phyloP scores from a whole-genome alignment of 2,797 vertebrate genomes.

The Lemur catta region DNA sequence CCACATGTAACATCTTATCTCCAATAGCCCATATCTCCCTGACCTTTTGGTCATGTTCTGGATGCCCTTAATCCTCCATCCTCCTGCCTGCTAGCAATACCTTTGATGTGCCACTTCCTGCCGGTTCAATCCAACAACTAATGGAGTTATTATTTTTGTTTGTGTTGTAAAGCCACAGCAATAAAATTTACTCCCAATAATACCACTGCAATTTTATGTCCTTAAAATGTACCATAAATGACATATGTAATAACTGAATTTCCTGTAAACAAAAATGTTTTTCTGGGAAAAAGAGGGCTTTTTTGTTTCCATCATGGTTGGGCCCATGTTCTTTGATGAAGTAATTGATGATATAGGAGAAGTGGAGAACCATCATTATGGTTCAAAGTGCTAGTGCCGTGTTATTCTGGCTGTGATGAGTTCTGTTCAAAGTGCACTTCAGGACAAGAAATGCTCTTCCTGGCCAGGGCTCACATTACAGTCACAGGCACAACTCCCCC shows the following conservation, averaged over 20 bases:
- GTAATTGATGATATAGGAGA: slow-evolving; percentile 57
- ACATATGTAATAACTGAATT: slow-evolving; percentile 58
- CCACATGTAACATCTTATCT: slow-evolving; percentile 5
- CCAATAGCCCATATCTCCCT: not conserved
- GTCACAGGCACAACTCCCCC: slow-evolving; percentile 17
- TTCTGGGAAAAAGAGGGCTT: slow-evolving; percentile 37
- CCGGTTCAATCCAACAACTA: slow-evolving; percentile 56
- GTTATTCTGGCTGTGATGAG: slow-evolving; percentile 37
- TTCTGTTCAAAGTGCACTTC: slow-evolving; percentile 33
- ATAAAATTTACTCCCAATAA: slow-evolving; percentile 70
- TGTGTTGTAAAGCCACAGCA: slow-evolving; percentile 62
- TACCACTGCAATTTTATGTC: slow-evolving; percentile 65
- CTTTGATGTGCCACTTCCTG: slow-evolving; percentile 62
- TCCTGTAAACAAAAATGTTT: slow-evolving; percentile 62
- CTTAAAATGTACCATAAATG: slow-evolving; percentile 68
- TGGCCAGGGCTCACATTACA: not conserved
- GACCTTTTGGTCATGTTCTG: not conserved
- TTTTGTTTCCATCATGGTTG: slow-evolving; percentile 58
- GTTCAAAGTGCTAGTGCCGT: slow-evolving; percentile 42
- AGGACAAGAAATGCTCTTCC: slow-evolving; percentile 34
- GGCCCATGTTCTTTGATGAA: slow-evolving; percentile 57
- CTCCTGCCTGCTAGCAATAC: not conserved
- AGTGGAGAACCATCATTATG: slow-evolving; percentile 21
- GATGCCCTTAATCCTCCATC: not conserved
- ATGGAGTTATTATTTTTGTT: slow-evolving; percentile 71